Conservation (phyloP, 2,113 vertebrate genomes). For the Terrapene triunguis region DNA sequence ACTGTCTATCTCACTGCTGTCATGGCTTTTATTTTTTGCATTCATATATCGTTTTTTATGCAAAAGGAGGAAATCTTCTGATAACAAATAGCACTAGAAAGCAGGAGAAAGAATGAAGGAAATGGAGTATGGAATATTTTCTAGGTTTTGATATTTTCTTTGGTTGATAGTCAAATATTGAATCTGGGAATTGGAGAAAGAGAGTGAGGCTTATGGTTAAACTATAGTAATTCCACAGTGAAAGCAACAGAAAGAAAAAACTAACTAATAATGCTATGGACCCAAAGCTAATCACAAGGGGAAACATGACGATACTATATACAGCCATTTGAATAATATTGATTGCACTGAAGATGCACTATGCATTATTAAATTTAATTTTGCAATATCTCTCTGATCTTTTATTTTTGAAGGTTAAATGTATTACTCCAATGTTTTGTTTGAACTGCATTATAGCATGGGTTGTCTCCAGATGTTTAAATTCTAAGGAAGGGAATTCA, state of each 20-base stretch:
- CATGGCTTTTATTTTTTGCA: neutral
- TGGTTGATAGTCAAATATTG: neutral
- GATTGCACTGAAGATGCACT: neutral
- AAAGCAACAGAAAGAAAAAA: constrained; percentile 1
- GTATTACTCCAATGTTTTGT: neutral
- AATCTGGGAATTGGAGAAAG: neutral
- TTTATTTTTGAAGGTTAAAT: neutral
- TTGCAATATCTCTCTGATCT: neutral
- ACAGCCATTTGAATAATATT: constrained; percentile 10
- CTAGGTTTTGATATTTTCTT: neutral
- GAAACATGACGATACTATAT: neutral
- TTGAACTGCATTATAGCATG: neutral
- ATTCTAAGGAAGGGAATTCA: neutral
- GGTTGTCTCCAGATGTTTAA: neutral
- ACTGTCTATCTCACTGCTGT: neutral
- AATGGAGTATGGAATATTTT: neutral
- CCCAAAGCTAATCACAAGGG: neutral
- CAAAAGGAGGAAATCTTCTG: neutral
- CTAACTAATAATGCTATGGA: neutral
- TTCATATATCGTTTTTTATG: neutral
- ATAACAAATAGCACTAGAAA: neutral
- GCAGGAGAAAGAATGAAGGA: neutral
- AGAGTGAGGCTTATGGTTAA: neutral
- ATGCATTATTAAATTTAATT: constrained; percentile 8
- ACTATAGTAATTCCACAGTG: neutral